Percentiles rank a stretch among this genome's conserved stretches.
phyloP scores from a whole-genome alignment of 1,140 invertebrate species.

The Drosophila bocki region DNA sequence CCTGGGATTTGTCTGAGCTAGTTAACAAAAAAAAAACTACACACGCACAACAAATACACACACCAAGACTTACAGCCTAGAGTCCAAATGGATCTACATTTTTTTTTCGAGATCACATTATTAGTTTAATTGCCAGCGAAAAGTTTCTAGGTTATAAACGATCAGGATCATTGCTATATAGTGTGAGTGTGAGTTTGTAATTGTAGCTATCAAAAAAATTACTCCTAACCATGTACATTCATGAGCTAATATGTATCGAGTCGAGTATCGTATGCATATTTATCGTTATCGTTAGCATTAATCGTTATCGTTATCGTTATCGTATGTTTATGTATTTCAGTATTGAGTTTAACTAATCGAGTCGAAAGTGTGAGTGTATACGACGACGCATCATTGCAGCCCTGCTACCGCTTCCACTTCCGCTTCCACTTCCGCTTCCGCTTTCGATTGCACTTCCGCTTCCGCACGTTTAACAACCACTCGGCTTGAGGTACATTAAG shows the following conservation, averaged over 20 bases:
- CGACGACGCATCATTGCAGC: constrained; percentile 19
- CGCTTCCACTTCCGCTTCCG: neutral
- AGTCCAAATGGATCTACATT: constrained; percentile 19
- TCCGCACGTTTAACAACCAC: constrained; percentile 65
- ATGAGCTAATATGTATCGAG: constrained; percentile 47
- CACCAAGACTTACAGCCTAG: constrained; percentile 49
- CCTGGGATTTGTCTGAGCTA: constrained; percentile 60
- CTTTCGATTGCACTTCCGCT: constrained; percentile 31
- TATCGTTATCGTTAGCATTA: constrained; percentile 21
- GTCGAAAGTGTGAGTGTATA: constrained; percentile 47
- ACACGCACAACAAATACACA: constrained; percentile 26
- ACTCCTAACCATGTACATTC: constrained; percentile 43
- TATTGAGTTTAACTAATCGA: constrained; percentile 58
- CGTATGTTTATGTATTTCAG: constrained; percentile 20
- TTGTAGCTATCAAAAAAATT: constrained; percentile 58
- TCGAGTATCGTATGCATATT: constrained; percentile 35
- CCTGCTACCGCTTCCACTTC: neutral
- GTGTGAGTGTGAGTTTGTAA: constrained; percentile 22
- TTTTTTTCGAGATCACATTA: constrained; percentile 53
- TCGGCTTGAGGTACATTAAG: constrained; percentile 82
- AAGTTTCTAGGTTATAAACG: constrained; percentile 13
- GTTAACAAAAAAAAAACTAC: constrained; percentile 48
- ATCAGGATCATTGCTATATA: constrained; percentile 24
- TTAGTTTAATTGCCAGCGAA: constrained; percentile 45
- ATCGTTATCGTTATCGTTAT: constrained; percentile 11